Base-by-base conservation (phyloP, 2,113 vertebrate genomes). In the Ceyx melanurus region DNA sequence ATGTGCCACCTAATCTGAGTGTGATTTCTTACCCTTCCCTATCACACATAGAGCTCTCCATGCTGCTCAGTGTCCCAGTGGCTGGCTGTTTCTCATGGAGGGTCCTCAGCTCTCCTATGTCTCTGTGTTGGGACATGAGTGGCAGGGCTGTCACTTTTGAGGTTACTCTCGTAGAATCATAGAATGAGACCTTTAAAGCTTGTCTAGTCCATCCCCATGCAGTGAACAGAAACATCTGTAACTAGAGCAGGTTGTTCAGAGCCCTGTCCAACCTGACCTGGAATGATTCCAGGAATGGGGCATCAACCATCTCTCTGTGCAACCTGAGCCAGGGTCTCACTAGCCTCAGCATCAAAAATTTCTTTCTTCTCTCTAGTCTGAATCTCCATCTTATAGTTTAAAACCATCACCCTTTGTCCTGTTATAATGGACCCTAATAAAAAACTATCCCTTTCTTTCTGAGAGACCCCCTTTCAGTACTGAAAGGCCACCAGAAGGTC, bases 51-150 rank as follows among this genome's bases (percentile, higher is more conserved):
- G 43, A 54, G 23, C 26, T 79, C 25, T 72, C 25, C 48, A 25
- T 2, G 2, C 29, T 51, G 18, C 42, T 53, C 37, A 53, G 4
- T 20, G 9, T 53, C 46, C 54, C 68, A 33, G 15, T 19, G 43
- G 10, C 11, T 60, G 66, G 11, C 13, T 61, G 0, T 54, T 70
- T 58, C 20, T 57, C 6, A 7, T 0, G 2, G 45, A 9, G 54
- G 28, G 8, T 56, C 43, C 51, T 60, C 61, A 43, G 3, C 11
- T 54, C 66, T 51, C 51, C 25, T n/a, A 1, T 28, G 50, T 71
- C 21, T 35, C 53, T 82, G 4, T 72, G 42, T 56, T 48, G 51
- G 37, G 43, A 28, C 25, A 17, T 4, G 33, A 65, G 7, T 40
- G 42, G 29, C 58, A 43, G 10, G 9, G 28, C 31, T 74, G 19